Base-by-base conservation (phyloP, 1,140 invertebrate species). In the Drosophila simulans region DNA sequence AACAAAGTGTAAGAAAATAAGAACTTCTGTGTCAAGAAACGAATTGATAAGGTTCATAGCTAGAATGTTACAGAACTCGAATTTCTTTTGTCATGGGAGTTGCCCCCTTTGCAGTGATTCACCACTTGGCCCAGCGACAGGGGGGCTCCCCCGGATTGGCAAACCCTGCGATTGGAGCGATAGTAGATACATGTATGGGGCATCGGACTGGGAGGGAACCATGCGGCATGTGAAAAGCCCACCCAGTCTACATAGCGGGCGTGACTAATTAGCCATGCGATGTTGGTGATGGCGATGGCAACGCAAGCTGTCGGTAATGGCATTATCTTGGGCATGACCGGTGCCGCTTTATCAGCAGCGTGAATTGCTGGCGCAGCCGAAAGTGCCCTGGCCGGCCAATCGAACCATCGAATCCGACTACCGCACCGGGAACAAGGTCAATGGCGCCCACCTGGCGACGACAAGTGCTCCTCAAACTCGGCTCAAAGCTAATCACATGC, bases 241-340 rank as follows among this genome's bases (percentile, higher is more conserved):
- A 54, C 59, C 59, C 63, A 56, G 51, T 63, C 43, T 49, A 39
- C 66, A 56, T 46, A 56, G 42, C 64, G 59, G 52, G 52, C 53
- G 63, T 76, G 72, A 76, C 48, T 70, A 81, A 56, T 65, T 70
- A 64, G 65, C 43, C 51, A 39, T 10, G 73, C 52, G 10, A 39
- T 77, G 75, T 65, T 45, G 63, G 62, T 70, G 77, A 85, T 65
- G 63, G 56, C 59, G 27, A 13, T 34, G 34, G 74, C 53, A 53
- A 35, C 53, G 46, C 48, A 27, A 34, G 17, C 60, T 77, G 74
- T 65, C 48, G 63, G 62, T 70, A 77, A 85, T 65, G 63, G 56
- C 59, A 78, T 86, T 77, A 86, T 85, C 81, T 77, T 64, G 56
- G 49, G 27, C 62, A 66, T 73, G 62, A 46, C 48, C 68, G 59